Evolutionary conservation across 2,888 invertebrate genomes (phyloP), one percentile per base, ranked within the genome.

Genomic region (Melanophora roralis): DNA sequence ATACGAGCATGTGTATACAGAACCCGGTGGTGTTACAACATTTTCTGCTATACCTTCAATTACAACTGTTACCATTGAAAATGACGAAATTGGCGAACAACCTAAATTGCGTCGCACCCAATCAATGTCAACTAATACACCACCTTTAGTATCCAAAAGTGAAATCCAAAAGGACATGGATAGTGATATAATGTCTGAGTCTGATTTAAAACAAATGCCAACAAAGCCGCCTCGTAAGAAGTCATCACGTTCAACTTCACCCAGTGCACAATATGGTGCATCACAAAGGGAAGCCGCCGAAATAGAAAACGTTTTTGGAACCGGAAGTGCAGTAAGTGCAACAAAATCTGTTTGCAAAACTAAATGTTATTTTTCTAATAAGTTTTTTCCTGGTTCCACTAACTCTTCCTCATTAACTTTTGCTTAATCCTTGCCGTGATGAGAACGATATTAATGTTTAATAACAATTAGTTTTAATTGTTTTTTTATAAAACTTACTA

Each of bases 221-320:
- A 80, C 87, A 32, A 89, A 86, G 62, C 90, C 90, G 32, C 89
- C 89, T 32, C 87, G 89, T 68, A 86, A 86, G 80, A 89, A 89
- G 84, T 81, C 84, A 59, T 89, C 89, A 51, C 88, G 88, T 60
- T 88, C 88, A 57, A 88, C 85, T 80, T 89, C 89, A 16, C 88
- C 89, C 16, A 82, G 83, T 68, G 59, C 67, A 7, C 79, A 72
- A 14, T 75, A 82, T 45, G 82, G 74, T 43, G 60, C 19, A 38
- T 21, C 74, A 36, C 64, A 77, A 51, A 74, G 60, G 1, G 73
- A 69, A 16, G 19, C 69, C 8, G 34, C 27, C 5, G 65, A 64
- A 62, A 59, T 55, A n/a, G 47, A 19, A n/a, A 53, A 72, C 14
- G 62, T 40, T 43, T 27, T 47, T 14, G 60, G 19, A 53, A 59